A percentile compares a stretch with the other conserved stretches of the same genome.
Evolutionary conservation across 2,797 vertebrate species (phyloP).

Genomic region (Urosaurus nigricauda): DNA sequence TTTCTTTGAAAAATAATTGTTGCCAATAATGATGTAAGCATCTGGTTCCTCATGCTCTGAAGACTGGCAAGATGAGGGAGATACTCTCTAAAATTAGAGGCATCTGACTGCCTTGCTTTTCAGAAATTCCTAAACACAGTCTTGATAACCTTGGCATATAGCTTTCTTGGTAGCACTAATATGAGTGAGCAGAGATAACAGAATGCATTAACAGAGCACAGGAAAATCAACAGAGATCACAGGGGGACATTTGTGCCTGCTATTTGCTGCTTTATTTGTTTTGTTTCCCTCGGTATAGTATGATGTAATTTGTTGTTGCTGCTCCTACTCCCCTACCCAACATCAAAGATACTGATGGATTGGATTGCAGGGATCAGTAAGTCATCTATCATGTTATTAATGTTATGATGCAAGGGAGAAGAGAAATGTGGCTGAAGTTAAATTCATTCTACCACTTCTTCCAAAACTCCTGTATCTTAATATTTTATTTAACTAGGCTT

Average conservation of each 20-base stretch:
- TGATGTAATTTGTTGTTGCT: background rate
- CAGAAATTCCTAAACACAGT: conserved; percentile 46
- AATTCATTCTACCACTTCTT: background rate
- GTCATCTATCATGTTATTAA: conserved; percentile 29
- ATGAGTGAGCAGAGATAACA: conserved; percentile 53
- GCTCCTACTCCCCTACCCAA: background rate
- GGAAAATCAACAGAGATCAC: conserved; percentile 46
- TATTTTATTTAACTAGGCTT: background rate
- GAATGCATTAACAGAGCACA: conserved; percentile 60
- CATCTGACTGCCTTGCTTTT: background rate
- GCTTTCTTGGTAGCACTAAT: conserved; percentile 50
- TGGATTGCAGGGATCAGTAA: conserved; percentile 24
- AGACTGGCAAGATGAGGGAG: background rate
- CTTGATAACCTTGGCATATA: conserved; percentile 61
- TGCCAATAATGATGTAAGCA: background rate
- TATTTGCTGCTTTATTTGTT: conserved; percentile 14
- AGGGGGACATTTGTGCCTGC: background rate
- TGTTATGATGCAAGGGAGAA: background rate
- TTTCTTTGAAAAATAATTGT: background rate
- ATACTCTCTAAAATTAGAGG: background rate
- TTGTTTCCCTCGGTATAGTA: conserved; percentile 5
- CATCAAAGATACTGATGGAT: background rate
- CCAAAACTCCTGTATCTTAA: background rate
- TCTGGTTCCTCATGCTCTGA: background rate
- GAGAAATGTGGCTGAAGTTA: background rate